These are phyloP conservation scores for Manduca sexta DNA, from an alignment of 1,140 invertebrate genomes.

Conservation along the genomic window DNA sequence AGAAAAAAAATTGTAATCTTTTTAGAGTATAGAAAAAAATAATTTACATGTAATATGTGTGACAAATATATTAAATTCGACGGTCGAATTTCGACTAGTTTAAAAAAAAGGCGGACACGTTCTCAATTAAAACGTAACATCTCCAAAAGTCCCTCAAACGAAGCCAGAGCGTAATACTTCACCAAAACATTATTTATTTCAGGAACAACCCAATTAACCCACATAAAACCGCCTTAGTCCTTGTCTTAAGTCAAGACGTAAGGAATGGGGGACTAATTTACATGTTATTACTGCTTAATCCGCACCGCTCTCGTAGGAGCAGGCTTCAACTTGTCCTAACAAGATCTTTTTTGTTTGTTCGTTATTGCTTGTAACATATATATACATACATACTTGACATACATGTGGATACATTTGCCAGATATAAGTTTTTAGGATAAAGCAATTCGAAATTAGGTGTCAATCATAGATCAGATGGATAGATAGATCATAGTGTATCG, in stretches of 20 bases:
- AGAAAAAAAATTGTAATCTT: too few relatives aligned
- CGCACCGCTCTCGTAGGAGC: slow-evolving; percentile 14
- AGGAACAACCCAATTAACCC: too few relatives aligned
- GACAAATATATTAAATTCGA: too few relatives aligned
- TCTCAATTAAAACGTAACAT: too few relatives aligned
- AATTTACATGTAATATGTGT: too few relatives aligned
- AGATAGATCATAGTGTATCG: background rate
- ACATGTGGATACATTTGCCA: background rate
- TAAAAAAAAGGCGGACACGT: too few relatives aligned
- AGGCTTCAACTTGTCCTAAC: slow-evolving; percentile 21
- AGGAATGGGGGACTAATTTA: slow-evolving; percentile 29
- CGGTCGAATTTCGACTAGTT: too few relatives aligned
- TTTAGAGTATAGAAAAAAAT: too few relatives aligned
- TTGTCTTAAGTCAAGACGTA: slow-evolving; percentile 6
- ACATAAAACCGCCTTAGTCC: slow-evolving; percentile 4
- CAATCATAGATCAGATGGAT: background rate
- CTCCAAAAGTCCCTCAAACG: too few relatives aligned
- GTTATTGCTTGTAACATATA: background rate
- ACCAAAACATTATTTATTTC: too few relatives aligned
- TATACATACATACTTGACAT: background rate
- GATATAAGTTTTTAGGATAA: background rate
- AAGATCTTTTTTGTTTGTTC: background rate
- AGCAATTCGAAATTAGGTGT: background rate
- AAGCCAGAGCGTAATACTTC: too few relatives aligned
- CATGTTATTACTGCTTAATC: slow-evolving; percentile 37